Base-by-base conservation (phyloP, 1,140 invertebrate species). In the Drosophila parvula region DNA sequence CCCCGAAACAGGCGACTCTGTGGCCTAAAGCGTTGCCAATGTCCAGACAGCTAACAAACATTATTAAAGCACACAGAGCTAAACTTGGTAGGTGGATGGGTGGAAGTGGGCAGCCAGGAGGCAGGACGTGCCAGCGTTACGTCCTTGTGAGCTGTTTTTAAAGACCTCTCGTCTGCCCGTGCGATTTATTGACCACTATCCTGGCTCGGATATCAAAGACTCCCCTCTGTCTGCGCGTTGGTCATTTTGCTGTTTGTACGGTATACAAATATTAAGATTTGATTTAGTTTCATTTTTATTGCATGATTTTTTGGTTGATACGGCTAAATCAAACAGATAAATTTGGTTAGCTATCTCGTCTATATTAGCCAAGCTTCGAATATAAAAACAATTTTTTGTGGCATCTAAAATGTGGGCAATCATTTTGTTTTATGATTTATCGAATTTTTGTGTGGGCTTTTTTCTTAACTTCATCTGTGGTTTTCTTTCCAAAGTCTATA, bases 121-220 rank as follows among this genome's bases (percentile, higher is more conserved):
- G 8, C 18, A 55, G 51, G 34, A 55, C 51, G 12, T 38, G 51
- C 51, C 16, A 16, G 50, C 50, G 11, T 22, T 53, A 22, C 6
- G 50, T 53, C 50, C 34, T 55, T 55, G 34, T 55, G 38, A 55
- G 51, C 51, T 38, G 36, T 55, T 55, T 55, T 55, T 55, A 55
- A 55, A 55, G 34, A 55, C 34, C 18, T 22, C 34, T 55, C 34
- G 51, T 55, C 51, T 55, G 51, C 51, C 9, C 18, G 8, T 55
- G 51, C 51, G 51, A 55, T 55, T 55, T 55, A 55, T 38, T 55
- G 51, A 38, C 51, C 51, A 38, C 51, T 55, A 55, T 55, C n/a
- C 51, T 14, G 34, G 34, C 51, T 55, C 12, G 5, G 34, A 55
- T 27, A 55, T 55, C 51, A 55, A 38, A 55, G 34, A n/a, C 7